Evolutionary conservation across 2,888 invertebrate genomes (phyloP).

Genomic region (Agonopterix arenella): DNA sequence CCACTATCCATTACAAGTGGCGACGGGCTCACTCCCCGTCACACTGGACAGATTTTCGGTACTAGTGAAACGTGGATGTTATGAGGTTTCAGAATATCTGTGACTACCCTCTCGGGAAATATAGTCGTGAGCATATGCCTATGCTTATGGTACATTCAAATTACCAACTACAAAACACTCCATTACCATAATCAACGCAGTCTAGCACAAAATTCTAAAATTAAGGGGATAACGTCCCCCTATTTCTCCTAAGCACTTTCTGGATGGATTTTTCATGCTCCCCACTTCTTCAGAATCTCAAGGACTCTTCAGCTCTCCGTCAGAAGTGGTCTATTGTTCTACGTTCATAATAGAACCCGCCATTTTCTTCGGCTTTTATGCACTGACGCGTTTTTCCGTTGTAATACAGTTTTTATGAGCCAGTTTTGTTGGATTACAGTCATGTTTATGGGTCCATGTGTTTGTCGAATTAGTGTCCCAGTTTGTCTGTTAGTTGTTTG

Average conservation of each 20-base stretch:
- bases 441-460: slow-evolving; percentile 4
- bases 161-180: neutral
- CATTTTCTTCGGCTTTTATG: slow-evolving; percentile 22
- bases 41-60: no score
- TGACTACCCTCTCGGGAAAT: no score
- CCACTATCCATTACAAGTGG: no score
- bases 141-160: no score
- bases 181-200: neutral
- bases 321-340: slow-evolving; percentile 40
- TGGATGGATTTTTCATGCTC: slow-evolving; percentile 27
- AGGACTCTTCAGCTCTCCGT: slow-evolving; percentile 9
- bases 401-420: slow-evolving; percentile 31
- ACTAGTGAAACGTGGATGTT: no score
- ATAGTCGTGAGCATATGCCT: no score
- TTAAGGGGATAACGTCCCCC: slow-evolving; percentile 14
- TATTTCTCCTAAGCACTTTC: slow-evolving; percentile 8
- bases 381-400: slow-evolving; percentile 24
- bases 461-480: neutral
- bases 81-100: no score
- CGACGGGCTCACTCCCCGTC: no score
- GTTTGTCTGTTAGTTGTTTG: no score
- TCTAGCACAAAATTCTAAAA: slow-evolving; percentile 7
- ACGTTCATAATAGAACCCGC: slow-evolving; percentile 32
- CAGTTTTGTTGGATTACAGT: slow-evolving; percentile 27
- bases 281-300: slow-evolving; percentile 16